phyloP scores from a whole-genome alignment of 2,113 vertebrate species.

The Phaethornis superciliosus region DNA sequence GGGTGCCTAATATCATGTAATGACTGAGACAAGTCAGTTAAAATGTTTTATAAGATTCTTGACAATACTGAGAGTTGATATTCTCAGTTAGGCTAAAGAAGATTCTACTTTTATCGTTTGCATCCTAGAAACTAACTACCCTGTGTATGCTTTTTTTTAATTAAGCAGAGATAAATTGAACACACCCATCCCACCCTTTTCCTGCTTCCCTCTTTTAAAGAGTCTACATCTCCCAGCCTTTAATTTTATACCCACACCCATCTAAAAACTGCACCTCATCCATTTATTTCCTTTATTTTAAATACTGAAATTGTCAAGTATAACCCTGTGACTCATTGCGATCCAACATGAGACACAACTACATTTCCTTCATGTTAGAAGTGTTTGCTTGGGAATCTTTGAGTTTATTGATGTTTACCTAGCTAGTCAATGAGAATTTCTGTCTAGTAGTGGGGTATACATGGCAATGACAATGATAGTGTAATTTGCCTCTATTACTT shows the following conservation, averaged over 20 bases:
- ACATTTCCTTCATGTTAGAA: constrained; percentile 6
- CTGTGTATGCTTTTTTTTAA: neutral
- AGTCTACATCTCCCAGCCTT: neutral
- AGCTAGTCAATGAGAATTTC: constrained; percentile 2
- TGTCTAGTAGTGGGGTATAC: constrained; percentile 26
- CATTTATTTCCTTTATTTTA: constrained; percentile 27
- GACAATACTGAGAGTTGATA: neutral
- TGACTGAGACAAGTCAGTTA: constrained; percentile 8
- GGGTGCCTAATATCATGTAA: neutral
- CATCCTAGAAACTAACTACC: neutral
- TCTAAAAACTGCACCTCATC: constrained; percentile 15
- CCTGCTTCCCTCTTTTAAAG: neutral
- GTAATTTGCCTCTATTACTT: constrained; percentile 65
- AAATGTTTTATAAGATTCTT: neutral
- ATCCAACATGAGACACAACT: neutral
- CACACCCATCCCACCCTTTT: neutral
- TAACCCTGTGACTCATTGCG: neutral
- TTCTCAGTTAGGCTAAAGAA: neutral
- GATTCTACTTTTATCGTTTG: neutral
- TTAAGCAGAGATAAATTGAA: constrained; percentile 24
- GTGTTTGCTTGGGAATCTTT: constrained; percentile 11
- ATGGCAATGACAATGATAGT: constrained; percentile 53
- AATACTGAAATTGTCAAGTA: neutral
- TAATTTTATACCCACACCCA: neutral
- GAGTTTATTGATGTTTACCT: constrained; percentile 36